Evolutionary conservation across 2,888 invertebrate genomes (phyloP).

Genomic region (Hydrotaea diabolus): DNA sequence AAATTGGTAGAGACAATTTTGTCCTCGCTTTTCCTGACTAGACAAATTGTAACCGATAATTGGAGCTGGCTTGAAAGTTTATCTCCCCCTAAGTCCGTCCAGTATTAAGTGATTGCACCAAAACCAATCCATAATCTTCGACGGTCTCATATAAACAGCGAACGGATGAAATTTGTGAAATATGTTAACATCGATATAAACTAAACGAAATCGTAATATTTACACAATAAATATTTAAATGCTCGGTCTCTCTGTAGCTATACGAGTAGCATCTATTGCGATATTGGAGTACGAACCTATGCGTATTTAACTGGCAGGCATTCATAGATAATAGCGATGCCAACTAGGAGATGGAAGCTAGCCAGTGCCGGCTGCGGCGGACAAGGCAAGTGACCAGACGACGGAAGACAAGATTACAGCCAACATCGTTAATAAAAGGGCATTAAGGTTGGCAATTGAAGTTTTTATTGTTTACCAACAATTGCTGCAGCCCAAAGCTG

Average conservation of each 20-base stretch:
- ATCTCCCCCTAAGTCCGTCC: too few relatives aligned
- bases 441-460: constrained; percentile 63
- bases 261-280: not conserved
- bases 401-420: constrained; percentile 29
- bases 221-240: constrained; percentile 41
- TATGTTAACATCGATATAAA: constrained; percentile 18
- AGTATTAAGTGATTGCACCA: too few relatives aligned
- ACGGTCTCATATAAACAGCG: too few relatives aligned
- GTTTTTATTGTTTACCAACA: constrained; percentile 54
- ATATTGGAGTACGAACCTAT: not conserved
- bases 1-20: too few relatives aligned
- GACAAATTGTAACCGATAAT: too few relatives aligned
- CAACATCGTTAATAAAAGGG: constrained; percentile 62
- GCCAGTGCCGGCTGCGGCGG: not conserved
- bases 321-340: constrained; percentile 8
- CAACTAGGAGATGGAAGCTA: not conserved
- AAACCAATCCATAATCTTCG: too few relatives aligned
- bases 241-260: constrained; percentile 1
- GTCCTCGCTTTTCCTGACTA: too few relatives aligned
- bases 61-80: too few relatives aligned
- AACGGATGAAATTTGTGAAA: constrained; percentile 4
- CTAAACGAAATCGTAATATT: constrained; percentile 44
- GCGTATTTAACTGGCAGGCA: constrained; percentile 57
- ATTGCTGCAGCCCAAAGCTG: not conserved
- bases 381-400: too few relatives aligned